A percentile compares a stretch with the other conserved stretches of the same genome.
Conservation (phyloP, 2,888 invertebrate genomes). For the Coelinius sp. region DNA sequence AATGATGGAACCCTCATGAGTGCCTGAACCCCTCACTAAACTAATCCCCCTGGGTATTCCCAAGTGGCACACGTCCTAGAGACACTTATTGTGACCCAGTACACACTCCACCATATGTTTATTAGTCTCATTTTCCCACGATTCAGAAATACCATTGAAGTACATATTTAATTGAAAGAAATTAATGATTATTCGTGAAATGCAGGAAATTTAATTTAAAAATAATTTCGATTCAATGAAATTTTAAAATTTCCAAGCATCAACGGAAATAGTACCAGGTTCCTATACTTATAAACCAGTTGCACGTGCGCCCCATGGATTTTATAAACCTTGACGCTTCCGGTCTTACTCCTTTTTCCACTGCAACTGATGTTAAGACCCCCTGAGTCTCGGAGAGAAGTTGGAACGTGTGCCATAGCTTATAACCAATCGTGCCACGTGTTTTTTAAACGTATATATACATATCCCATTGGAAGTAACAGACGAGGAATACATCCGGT, state of each 20-base stretch:
- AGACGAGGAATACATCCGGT: slow-evolving; percentile 47
- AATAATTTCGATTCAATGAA: too few relatives aligned
- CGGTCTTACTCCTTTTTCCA: slow-evolving; percentile 40
- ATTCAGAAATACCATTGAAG: not conserved
- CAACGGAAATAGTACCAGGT: slow-evolving; percentile 20
- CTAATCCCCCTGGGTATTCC: slow-evolving; percentile 16
- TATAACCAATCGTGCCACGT: slow-evolving; percentile 29
- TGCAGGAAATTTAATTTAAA: not conserved
- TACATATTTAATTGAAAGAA: not conserved
- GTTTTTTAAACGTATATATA: slow-evolving; percentile 31
- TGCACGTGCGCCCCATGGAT: slow-evolving; percentile 34
- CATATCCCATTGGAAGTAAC: slow-evolving; percentile 37
- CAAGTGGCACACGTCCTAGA: slow-evolving; percentile 24
- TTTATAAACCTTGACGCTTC: slow-evolving; percentile 47
- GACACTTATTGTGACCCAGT: slow-evolving; percentile 20
- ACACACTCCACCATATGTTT: not conserved
- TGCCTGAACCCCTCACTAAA: slow-evolving; percentile 2
- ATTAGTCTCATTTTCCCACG: slow-evolving; percentile 1
- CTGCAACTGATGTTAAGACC: slow-evolving; percentile 8
- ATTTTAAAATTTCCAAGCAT: not conserved
- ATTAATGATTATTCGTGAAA: too few relatives aligned
- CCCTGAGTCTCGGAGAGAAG: not conserved
- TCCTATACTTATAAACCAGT: slow-evolving; percentile 25
- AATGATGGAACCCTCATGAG: slow-evolving; percentile 25
- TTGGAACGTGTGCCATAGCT: slow-evolving; percentile 20